Percentiles rank a stretch among this genome's conserved stretches.
Conservation (phyloP, 2,113 vertebrate genomes). For the Pitta sordida region DNA sequence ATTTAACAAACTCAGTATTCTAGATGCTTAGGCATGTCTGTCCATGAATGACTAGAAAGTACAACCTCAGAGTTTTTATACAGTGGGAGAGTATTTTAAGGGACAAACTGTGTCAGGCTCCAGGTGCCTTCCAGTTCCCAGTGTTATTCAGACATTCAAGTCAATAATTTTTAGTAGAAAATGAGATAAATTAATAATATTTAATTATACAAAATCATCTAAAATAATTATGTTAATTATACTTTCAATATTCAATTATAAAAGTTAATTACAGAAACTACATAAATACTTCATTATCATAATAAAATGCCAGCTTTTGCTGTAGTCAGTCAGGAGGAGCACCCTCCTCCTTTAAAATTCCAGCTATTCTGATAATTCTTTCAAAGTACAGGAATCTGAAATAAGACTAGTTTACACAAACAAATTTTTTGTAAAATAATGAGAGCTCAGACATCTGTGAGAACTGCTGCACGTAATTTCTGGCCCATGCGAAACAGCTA, state of each 20-base stretch:
- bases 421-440: not conserved
- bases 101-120: not conserved
- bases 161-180: not conserved
- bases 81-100: not conserved
- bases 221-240: conserved; percentile 5
- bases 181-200: not conserved
- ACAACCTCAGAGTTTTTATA: not conserved
- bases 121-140: not conserved
- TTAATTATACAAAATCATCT: not conserved
- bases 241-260: not conserved
- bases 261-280: not conserved
- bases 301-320: not conserved
- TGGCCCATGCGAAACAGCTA: not conserved
- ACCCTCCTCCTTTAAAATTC: not conserved
- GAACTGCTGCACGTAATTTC: not conserved
- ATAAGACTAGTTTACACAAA: not conserved
- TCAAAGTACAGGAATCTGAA: not conserved
- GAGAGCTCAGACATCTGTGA: not conserved
- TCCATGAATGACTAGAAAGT: not conserved
- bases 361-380: not conserved
- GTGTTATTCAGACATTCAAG: not conserved
- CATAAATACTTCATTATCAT: not conserved
- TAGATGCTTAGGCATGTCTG: not conserved
- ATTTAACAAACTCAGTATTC: not conserved
- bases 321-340: not conserved